Conservation (phyloP, 2,888 invertebrate species). For the Drosophila fungiperda region DNA sequence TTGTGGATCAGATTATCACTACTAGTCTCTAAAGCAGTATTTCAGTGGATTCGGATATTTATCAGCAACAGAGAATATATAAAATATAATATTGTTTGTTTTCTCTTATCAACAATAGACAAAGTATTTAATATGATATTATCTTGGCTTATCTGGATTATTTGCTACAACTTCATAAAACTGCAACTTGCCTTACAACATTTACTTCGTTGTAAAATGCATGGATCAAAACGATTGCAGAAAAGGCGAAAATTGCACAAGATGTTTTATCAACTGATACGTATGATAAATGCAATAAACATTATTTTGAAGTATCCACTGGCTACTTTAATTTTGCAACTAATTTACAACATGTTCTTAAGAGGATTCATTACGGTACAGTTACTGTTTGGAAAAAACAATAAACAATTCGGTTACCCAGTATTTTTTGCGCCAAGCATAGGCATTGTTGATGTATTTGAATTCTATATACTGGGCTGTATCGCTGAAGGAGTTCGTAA, state of each 20-base stretch:
- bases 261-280: slow-evolving; percentile 18
- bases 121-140: neutral
- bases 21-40: neutral
- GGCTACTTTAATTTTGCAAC: neutral
- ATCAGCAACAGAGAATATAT: too few species aligned
- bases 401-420: too few species aligned
- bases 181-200: slow-evolving; percentile 5
- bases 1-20: neutral
- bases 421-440: too few species aligned
- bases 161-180: neutral
- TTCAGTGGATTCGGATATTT: rapidly evolving
- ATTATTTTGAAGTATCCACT: slow-evolving; percentile 31
- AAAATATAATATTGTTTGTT: too few species aligned
- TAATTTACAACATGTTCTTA: neutral
- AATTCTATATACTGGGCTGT: neutral
- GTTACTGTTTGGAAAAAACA: too few species aligned
- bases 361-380: neutral
- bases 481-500: neutral
- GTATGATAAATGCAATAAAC: slow-evolving; percentile 6
- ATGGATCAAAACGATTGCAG: neutral
- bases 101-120: too few species aligned
- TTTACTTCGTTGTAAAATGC: neutral
- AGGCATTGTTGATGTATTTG: neutral
- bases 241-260: neutral
- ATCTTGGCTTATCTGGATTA: slow-evolving; percentile 12